These are phyloP conservation scores for Oscheius sp. DNA, from an alignment of 2,888 invertebrate species.

Conservation along the genomic window DNA sequence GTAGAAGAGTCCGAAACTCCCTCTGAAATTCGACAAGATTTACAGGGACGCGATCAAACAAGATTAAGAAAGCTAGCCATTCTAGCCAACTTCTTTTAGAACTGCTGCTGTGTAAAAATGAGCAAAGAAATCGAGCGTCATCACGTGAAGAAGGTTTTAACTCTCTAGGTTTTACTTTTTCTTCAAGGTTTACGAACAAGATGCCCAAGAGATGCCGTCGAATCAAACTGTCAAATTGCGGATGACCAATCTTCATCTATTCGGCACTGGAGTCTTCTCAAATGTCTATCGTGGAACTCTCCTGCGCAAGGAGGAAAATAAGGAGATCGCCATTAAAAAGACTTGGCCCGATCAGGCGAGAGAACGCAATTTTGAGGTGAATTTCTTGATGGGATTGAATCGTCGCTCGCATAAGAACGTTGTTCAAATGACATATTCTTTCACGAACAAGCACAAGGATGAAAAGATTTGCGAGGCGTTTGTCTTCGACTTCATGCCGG, in stretches of 20 bases:
- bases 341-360: constrained; percentile 48
- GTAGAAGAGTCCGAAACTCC: constrained; percentile 39
- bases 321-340: constrained; percentile 60
- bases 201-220: constrained; percentile 3
- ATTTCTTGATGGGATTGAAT: constrained; percentile 45
- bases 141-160: too few relatives aligned
- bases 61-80: too few relatives aligned
- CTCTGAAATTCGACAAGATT: constrained; percentile 11
- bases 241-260: neutral
- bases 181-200: constrained; percentile 11
- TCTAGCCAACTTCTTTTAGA: too few relatives aligned
- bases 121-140: too few relatives aligned
- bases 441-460: constrained; percentile 26
- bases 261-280: constrained; percentile 13
- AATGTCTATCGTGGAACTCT: constrained; percentile 39
- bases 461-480: constrained; percentile 42
- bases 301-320: constrained; percentile 33
- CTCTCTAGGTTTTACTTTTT: too few relatives aligned
- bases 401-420: constrained; percentile 54
- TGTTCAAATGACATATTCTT: constrained; percentile 55
- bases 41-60: too few relatives aligned
- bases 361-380: constrained; percentile 38
- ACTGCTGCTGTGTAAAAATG: too few relatives aligned
- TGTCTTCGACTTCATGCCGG: constrained; percentile 57
- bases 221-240: neutral